A percentile compares a stretch with the other conserved stretches of the same genome.
phyloP scores from a whole-genome alignment of 1,140 invertebrate species.

The Nephotettix cincticeps region DNA sequence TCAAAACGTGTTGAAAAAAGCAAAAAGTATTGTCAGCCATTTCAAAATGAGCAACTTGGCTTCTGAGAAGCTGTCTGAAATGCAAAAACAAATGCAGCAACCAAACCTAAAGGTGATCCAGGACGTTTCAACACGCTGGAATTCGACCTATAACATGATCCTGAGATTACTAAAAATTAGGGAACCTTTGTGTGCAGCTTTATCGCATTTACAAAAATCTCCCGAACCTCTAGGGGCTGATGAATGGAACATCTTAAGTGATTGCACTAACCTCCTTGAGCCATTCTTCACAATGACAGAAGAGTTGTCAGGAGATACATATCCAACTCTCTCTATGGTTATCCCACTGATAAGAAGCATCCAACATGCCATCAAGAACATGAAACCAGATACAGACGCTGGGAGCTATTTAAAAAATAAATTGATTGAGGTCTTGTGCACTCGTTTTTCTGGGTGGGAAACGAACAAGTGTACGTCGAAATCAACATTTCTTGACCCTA shows the following conservation, averaged over 20 bases:
- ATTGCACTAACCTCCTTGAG: neutral
- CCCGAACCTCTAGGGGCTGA: conserved; percentile 1
- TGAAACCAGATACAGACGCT: neutral
- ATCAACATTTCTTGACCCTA: conserved; percentile 4
- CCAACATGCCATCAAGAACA: neutral
- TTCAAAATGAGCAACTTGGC: neutral
- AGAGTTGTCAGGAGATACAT: conserved; percentile 40
- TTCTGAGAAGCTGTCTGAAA: neutral
- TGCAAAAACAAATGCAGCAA: neutral
- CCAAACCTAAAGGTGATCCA: no score
- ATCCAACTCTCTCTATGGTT: conserved; percentile 40
- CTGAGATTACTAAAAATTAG: conserved; percentile 21
- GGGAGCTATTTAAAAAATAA: neutral
- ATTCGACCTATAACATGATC: neutral
- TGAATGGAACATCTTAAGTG: no score
- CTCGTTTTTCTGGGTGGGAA: no score
- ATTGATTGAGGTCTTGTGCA: neutral
- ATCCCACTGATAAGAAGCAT: conserved; percentile 30
- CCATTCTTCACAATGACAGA: conserved; percentile 10
- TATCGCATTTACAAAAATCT: conserved; percentile 5
- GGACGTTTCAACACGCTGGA: no score
- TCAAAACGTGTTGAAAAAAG: neutral
- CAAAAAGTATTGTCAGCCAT: neutral
- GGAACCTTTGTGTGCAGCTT: neutral
- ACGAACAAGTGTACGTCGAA: conserved; percentile 5